Conservation (phyloP, 2,797 vertebrate species). For the Tenualosa ilisha region DNA sequence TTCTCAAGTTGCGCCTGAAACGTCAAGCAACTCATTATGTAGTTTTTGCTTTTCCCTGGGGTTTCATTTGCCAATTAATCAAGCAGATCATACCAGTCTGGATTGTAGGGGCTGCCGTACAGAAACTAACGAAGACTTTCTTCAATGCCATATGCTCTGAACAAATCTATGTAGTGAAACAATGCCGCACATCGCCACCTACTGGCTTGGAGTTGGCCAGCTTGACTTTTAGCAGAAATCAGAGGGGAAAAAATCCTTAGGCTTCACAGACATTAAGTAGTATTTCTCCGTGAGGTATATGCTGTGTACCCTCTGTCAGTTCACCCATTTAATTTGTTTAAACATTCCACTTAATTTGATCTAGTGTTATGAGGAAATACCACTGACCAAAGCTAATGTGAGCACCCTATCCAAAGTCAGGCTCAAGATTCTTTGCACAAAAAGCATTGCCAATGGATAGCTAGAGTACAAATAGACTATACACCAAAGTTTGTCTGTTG, state of each 20-base stretch:
- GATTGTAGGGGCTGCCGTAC: no score
- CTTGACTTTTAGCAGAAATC: not conserved
- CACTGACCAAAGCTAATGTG: no score
- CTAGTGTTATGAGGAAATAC: not conserved
- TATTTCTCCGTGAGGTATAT: no score
- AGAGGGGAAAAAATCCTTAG: no score
- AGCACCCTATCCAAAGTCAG: not conserved
- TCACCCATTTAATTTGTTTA: no score
- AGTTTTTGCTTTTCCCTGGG: not conserved
- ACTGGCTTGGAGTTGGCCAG: not conserved
- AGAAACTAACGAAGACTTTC: no score
- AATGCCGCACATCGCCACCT: not conserved
- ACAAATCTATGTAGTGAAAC: not conserved
- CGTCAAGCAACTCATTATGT: not conserved
- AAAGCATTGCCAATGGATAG: not conserved
- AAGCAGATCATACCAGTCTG: no score
- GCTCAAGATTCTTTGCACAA: not conserved
- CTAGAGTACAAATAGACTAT: not conserved
- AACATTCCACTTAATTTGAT: not conserved
- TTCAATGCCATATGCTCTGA: no score
- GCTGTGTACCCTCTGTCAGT: no score
- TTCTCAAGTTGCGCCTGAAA: not conserved
- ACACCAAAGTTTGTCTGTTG: no score
- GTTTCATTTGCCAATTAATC: not conserved
- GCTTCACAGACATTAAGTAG: no score